Percentiles rank a stretch among this genome's conserved stretches.
phyloP scores from a whole-genome alignment of 1,140 invertebrate species.

The Brachionus rotundiformis region DNA sequence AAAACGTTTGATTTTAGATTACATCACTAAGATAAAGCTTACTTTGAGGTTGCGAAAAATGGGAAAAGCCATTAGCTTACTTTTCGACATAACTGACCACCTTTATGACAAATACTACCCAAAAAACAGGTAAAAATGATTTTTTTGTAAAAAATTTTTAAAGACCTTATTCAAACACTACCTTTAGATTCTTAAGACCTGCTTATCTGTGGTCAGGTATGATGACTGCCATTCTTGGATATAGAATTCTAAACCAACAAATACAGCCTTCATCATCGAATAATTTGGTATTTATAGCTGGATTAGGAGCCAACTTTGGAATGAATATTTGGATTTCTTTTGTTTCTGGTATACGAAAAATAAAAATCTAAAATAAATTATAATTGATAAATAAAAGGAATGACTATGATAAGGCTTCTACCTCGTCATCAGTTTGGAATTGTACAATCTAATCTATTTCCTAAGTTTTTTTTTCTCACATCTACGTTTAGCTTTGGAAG shows the following conservation, averaged over 20 bases:
- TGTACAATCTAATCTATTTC: constrained; percentile 31
- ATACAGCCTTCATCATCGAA: background rate
- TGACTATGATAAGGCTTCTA: constrained; percentile 41
- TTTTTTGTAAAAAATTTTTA: background rate
- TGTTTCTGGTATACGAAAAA: constrained; percentile 2
- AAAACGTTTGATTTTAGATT: constrained; percentile 30
- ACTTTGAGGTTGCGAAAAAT: background rate
- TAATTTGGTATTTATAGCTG: constrained; percentile 2
- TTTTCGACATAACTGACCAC: background rate
- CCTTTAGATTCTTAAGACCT: background rate
- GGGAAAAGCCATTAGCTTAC: constrained; percentile 36
- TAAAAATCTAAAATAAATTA: background rate
- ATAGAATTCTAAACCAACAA: background rate
- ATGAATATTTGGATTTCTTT: constrained; percentile 43
- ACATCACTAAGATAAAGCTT: background rate
- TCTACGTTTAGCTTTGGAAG: constrained; percentile 26
- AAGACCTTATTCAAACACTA: background rate
- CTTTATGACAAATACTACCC: constrained; percentile 32
- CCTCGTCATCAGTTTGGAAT: constrained; percentile 49
- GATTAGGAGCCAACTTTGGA: constrained; percentile 17
- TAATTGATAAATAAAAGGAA: constrained; percentile 2
- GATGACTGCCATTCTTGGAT: background rate
- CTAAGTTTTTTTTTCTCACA: constrained; percentile 16
- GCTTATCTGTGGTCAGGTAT: background rate
- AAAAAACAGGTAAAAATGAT: background rate